Evolutionary conservation across 2,797 vertebrate species (phyloP).

Genomic region (Macroramphosus scolopax): DNA sequence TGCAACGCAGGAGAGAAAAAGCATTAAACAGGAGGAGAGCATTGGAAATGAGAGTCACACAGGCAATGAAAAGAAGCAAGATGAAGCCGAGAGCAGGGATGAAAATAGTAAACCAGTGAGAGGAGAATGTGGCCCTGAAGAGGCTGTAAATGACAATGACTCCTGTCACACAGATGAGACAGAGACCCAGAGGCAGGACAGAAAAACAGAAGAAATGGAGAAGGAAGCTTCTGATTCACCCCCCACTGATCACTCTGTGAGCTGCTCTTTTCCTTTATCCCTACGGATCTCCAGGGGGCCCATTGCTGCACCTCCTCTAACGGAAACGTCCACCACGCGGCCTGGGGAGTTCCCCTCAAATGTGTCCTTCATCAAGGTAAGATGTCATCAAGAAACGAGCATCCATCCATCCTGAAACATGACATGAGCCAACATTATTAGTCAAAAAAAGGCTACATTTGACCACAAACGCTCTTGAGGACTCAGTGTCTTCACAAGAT

Average conservation of each 20-base stretch:
- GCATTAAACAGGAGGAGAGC: slow-evolving; percentile 38
- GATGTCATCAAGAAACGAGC: slow-evolving; percentile 15
- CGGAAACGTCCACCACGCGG: slow-evolving; percentile 61
- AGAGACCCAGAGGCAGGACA: slow-evolving; percentile 27
- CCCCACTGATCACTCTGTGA: slow-evolving; percentile 53
- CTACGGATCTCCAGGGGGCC: slow-evolving; percentile 86
- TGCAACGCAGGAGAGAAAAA: slow-evolving; percentile 38
- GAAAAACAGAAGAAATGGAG: slow-evolving; percentile 46
- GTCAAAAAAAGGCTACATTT: too few relatives aligned
- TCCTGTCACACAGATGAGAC: slow-evolving; percentile 41
- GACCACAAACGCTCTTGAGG: too few relatives aligned
- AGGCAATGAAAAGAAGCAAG: slow-evolving; percentile 42
- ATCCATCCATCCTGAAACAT: too few relatives aligned
- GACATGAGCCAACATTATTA: too few relatives aligned
- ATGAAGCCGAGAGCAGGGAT: slow-evolving; percentile 34
- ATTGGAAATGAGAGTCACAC: slow-evolving; percentile 40
- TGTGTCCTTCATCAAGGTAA: slow-evolving; percentile 89
- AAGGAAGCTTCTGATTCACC: slow-evolving; percentile 33
- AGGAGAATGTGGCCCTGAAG: slow-evolving; percentile 33
- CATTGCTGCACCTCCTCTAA: slow-evolving; percentile 85
- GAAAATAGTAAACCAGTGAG: slow-evolving; percentile 52
- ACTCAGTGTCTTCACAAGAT: too few relatives aligned
- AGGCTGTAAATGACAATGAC: slow-evolving; percentile 40
- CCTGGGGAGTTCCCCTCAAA: slow-evolving; percentile 87
- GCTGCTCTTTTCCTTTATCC: slow-evolving; percentile 80